A percentile compares a stretch with the other conserved stretches of the same genome.
Conservation (phyloP, 2,888 invertebrate species). For the Agriopis leucophaearia region DNA sequence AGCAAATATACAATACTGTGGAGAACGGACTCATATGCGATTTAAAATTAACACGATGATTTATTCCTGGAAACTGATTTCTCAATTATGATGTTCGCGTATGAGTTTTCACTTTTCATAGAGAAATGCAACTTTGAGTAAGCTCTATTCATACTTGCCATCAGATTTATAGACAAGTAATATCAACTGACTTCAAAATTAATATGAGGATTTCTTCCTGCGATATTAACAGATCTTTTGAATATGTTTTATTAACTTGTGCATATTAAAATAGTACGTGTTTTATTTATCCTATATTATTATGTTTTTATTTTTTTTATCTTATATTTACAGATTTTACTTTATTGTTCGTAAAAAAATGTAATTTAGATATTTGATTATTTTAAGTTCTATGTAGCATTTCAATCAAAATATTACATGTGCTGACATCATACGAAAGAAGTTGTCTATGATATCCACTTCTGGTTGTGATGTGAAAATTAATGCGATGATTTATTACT, state of each 20-base stretch:
- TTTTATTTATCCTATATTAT: too few relatives aligned
- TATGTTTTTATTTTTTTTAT: too few relatives aligned
- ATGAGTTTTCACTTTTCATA: background rate
- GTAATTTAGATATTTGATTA: too few relatives aligned
- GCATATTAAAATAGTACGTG: too few relatives aligned
- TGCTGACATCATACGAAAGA: background rate
- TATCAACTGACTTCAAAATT: too few relatives aligned
- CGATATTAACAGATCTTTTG: background rate
- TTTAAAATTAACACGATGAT: conserved; percentile 62
- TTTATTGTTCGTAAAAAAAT: background rate
- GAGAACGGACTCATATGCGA: conserved; percentile 57
- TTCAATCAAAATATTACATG: background rate
- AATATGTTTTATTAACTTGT: too few relatives aligned
- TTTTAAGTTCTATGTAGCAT: too few relatives aligned
- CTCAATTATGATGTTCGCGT: conserved; percentile 7
- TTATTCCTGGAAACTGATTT: conserved; percentile 28
- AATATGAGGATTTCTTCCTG: too few relatives aligned
- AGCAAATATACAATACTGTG: conserved; percentile 64
- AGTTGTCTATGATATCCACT: background rate
- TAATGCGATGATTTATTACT: background rate
- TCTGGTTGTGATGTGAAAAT: background rate
- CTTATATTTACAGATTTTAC: background rate
- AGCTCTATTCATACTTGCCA: background rate
- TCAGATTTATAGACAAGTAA: too few relatives aligned
- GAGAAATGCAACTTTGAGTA: background rate